Evolutionary conservation across 2,113 vertebrate genomes (phyloP), one percentile per base, ranked within the genome.

Genomic region (Macquaria ambigua): DNA sequence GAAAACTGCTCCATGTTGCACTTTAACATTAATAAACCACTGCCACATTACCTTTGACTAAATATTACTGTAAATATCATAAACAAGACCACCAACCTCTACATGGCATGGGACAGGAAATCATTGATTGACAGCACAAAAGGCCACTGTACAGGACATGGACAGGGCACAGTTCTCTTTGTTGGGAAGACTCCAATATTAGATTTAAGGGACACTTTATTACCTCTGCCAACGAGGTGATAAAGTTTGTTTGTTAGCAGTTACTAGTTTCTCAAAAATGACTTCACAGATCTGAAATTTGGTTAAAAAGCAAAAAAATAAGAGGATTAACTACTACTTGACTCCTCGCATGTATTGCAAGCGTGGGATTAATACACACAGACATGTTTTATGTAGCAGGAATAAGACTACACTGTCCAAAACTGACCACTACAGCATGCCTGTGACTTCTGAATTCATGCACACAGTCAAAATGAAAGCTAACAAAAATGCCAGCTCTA

Each of bases 11-110:
- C 48, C 52, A 41, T 39, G 83, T 68, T 70, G 55, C 41, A 73
- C 68, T 83, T 53, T 50, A 70, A 64, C 58, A 61, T 68, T 46
- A 74, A 62, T 56, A 52, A 79, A 77, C 18, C 41, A 46, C 16
- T n/a, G 12, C 48, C 41, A 64, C 23, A 56, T 61, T 50, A 74
- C 46, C 76, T 59, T 62, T 53, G 31, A 53, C 8, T n/a, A 76
- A 76, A n/a, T n/a, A n/a, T n/a, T n/a, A n/a, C n/a, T n/a, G n/a
- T n/a, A n/a, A n/a, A n/a, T n/a, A n/a, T n/a, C n/a, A n/a, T n/a
- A n/a, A n/a, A n/a, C n/a, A n/a, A n/a, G n/a, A 53, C 10, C 52
- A 1, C 4, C 0, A 39, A 39, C 28, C 21, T 69, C 66, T n/a
- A n/a, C 41, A 12, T 37, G 28, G 25, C 25, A 21, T 10, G 34